A percentile compares a stretch with the other conserved stretches of the same genome.
Evolutionary conservation across 1,140 invertebrate genomes (phyloP).

Genomic region (Dreissena polymorpha): DNA sequence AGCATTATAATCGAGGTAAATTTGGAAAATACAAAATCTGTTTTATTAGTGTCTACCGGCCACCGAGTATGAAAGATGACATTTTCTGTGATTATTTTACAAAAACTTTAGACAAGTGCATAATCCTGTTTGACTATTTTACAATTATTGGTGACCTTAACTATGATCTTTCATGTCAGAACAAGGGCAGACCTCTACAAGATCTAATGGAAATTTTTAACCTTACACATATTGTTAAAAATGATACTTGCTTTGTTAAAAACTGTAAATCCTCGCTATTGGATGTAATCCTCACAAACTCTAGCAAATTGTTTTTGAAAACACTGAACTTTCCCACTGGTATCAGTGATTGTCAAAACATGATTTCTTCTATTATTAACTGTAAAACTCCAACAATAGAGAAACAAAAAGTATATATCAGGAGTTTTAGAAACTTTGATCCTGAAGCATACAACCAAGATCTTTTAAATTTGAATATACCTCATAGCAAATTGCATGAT

Average conservation of each 20-base stretch:
- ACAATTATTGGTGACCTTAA: constrained; percentile 35
- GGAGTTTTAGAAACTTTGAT: constrained; percentile 40
- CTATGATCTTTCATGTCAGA: constrained; percentile 28
- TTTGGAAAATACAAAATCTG: constrained; percentile 26
- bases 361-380: constrained; percentile 34
- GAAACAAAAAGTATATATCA: constrained; percentile 32
- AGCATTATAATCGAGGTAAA: constrained; percentile 21
- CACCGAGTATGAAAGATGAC: constrained; percentile 8
- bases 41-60: constrained; percentile 23
- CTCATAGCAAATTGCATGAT: not conserved
- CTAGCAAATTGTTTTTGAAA: constrained; percentile 9
- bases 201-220: constrained; percentile 32
- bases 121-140: constrained; percentile 24
- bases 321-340: constrained; percentile 35
- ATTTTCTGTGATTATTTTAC: constrained; percentile 8
- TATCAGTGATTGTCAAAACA: constrained; percentile 48
- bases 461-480: not conserved
- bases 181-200: constrained; percentile 14
- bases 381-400: constrained; percentile 18
- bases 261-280: not conserved
- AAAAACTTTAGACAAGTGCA: constrained; percentile 20
- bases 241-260: constrained; percentile 25
- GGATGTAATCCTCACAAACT: constrained; percentile 28
- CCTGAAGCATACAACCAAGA: constrained; percentile 24
- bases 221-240: constrained; percentile 16